Evolutionary conservation across 2,113 vertebrate species (phyloP).

Genomic region (Mastomys coucha): DNA sequence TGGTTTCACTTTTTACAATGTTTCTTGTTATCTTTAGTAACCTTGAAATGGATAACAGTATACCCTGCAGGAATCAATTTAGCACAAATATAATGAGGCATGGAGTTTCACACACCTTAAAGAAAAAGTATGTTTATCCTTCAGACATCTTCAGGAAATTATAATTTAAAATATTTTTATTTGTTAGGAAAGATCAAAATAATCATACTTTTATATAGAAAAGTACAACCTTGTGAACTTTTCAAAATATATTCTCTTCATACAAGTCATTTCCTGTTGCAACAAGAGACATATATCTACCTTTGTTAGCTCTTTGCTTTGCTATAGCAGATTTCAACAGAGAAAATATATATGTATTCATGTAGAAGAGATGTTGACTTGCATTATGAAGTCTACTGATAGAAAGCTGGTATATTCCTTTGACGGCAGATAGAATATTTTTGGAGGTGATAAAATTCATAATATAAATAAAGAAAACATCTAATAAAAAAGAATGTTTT

Average conservation of each 20-base stretch:
- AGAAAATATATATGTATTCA: conserved; percentile 22
- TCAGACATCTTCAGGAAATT: conserved; percentile 23
- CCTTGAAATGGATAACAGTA: not conserved
- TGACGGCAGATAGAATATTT: not conserved
- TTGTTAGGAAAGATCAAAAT: not conserved
- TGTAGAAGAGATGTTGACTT: not conserved
- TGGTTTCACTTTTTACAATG: not conserved
- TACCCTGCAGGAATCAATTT: not conserved
- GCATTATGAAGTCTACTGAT: not conserved
- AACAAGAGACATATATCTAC: not conserved
- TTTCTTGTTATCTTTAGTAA: not conserved
- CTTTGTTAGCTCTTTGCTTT: not conserved
- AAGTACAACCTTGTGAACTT: not conserved
- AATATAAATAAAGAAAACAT: no score
- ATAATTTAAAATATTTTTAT: conserved; percentile 35
- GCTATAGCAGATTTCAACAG: not conserved
- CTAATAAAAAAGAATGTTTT: not conserved
- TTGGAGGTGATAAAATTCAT: not conserved
- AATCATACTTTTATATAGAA: not conserved
- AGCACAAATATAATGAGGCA: not conserved
- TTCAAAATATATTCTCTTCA: not conserved
- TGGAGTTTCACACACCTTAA: not conserved
- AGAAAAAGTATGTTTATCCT: not conserved
- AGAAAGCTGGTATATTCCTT: not conserved
- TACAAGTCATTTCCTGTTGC: not conserved